These are phyloP conservation scores for Neuroterus valhalla DNA, from an alignment of 1,140 invertebrate genomes.

Conservation along the genomic window DNA sequence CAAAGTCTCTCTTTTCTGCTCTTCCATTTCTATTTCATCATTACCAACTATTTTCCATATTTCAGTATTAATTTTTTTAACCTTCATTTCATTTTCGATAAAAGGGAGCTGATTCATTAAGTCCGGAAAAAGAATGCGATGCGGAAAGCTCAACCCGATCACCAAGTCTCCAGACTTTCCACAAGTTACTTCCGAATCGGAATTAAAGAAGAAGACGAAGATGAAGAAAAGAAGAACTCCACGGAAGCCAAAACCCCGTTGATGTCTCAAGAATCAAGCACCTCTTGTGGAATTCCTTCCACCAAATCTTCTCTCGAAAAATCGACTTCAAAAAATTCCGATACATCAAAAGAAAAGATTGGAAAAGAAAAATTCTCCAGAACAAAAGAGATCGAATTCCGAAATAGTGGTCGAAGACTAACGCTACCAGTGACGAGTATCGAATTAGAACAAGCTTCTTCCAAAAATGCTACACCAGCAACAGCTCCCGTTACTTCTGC, in stretches of 20 bases:
- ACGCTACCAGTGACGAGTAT: slow-evolving; percentile 43
- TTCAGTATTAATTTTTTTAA: neutral
- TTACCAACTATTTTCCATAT: neutral
- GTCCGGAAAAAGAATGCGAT: slow-evolving; percentile 60
- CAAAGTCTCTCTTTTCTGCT: too few species aligned
- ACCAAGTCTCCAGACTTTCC: slow-evolving; percentile 45
- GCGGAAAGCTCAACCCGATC: slow-evolving; percentile 57
- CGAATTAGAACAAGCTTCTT: neutral
- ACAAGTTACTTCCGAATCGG: slow-evolving; percentile 58
- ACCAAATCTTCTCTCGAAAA: neutral
- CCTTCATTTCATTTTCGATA: slow-evolving; percentile 27
- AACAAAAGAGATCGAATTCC: neutral
- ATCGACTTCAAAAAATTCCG: neutral
- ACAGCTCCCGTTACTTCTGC: neutral
- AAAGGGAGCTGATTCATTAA: slow-evolving; percentile 17
- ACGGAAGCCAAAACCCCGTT: neutral
- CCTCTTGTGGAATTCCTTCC: neutral
- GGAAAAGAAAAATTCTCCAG: neutral
- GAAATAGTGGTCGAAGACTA: slow-evolving; percentile 34
- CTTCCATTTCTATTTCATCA: too few species aligned
- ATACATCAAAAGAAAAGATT: neutral
- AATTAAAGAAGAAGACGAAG: slow-evolving; percentile 61
- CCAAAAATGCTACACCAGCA: neutral
- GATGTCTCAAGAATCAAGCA: neutral
- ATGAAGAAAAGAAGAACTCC: slow-evolving; percentile 43